phyloP scores from a whole-genome alignment of 2,888 invertebrate genomes.

The Sympetrum striolatum region DNA sequence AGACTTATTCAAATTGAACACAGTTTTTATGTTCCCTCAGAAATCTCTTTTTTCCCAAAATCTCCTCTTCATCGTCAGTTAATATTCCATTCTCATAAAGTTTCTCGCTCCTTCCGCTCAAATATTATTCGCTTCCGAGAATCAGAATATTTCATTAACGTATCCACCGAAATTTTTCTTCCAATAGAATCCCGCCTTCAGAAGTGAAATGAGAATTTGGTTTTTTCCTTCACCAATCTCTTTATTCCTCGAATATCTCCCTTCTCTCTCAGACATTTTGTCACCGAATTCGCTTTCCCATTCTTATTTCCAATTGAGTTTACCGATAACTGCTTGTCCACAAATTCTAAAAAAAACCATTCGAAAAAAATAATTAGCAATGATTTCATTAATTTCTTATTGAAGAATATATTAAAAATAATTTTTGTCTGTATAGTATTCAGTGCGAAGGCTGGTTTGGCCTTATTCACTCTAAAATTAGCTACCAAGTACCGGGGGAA shows the following conservation, averaged over 20 bases:
- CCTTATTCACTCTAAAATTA: no score
- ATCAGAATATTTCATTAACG: neutral
- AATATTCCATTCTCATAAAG: neutral
- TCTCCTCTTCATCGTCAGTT: neutral
- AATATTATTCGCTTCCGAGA: neutral
- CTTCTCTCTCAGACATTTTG: neutral
- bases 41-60: neutral
- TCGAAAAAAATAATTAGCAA: no score
- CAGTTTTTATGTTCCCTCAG: neutral
- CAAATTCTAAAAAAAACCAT: no score
- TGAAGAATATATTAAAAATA: no score
- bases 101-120: neutral
- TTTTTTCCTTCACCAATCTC: neutral
- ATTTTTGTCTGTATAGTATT: no score
- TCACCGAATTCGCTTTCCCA: no score
- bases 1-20: no score
- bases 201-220: neutral
- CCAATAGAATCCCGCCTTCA: neutral
- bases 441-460: no score
- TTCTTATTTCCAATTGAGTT: no score
- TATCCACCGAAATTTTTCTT: neutral
- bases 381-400: no score
- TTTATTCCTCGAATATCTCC: neutral
- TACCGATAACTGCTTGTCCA: no score
- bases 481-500: no score